A percentile compares a stretch with the other conserved stretches of the same genome.
Conservation (phyloP, 2,888 invertebrate genomes). For the Ophion slaviceki region DNA sequence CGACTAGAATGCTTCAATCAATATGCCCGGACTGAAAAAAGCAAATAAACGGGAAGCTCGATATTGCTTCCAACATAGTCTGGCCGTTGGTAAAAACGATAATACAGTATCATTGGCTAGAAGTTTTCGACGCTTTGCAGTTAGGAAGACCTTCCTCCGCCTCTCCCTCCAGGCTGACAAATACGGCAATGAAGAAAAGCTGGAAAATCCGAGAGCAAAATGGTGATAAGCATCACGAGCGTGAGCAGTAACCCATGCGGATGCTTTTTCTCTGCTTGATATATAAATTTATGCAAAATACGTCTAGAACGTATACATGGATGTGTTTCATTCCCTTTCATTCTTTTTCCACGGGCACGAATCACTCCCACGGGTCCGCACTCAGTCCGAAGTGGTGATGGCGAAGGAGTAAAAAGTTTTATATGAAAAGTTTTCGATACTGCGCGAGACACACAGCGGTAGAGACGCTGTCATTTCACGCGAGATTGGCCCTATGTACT, state of each 20-base stretch:
- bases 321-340: slow-evolving; percentile 23
- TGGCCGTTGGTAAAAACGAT: neutral
- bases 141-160: neutral
- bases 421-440: slow-evolving; percentile 62
- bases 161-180: slow-evolving; percentile 6
- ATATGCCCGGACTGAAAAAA: slow-evolving; percentile 3
- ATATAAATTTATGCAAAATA: slow-evolving; percentile 10
- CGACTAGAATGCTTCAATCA: slow-evolving; percentile 25
- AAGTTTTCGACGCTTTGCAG: neutral
- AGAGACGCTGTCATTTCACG: slow-evolving; percentile 56
- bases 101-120: neutral
- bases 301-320: neutral
- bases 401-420: slow-evolving; percentile 58
- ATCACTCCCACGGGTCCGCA: slow-evolving; percentile 51
- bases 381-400: slow-evolving; percentile 6
- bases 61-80: neutral
- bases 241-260: neutral
- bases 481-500: slow-evolving; percentile 57
- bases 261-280: slow-evolving; percentile 6
- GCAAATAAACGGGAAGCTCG: neutral
- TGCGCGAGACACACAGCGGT: slow-evolving; percentile 11
- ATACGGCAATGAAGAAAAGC: slow-evolving; percentile 27
- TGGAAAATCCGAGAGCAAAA: slow-evolving; percentile 4
- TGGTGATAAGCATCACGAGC: slow-evolving; percentile 25
- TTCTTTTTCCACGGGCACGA: slow-evolving; percentile 21